Conservation (phyloP, 2,888 invertebrate species). For the Eurytoma adleriae region DNA sequence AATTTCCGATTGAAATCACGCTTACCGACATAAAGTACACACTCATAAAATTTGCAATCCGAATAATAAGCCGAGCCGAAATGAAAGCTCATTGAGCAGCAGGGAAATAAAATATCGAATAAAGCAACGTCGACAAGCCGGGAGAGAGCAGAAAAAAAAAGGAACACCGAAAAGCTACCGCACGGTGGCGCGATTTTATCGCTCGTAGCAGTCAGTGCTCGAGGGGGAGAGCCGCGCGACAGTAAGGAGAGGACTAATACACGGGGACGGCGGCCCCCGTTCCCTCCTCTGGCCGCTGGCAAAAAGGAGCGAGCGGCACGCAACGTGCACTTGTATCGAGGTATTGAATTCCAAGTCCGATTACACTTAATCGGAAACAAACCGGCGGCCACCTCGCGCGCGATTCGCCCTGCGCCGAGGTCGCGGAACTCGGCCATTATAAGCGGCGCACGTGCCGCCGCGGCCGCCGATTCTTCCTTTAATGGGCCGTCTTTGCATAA, state of each 20-base stretch:
- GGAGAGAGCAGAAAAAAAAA: neutral
- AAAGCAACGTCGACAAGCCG: neutral
- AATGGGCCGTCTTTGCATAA: conserved; percentile 1
- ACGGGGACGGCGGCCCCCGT: neutral
- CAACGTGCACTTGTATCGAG: conserved; percentile 44
- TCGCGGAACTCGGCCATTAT: conserved; percentile 24
- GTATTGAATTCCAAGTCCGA: conserved; percentile 62
- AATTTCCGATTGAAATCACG: too few relatives aligned
- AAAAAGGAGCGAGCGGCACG: conserved; percentile 42
- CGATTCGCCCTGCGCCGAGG: conserved; percentile 31
- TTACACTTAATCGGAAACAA: conserved; percentile 64
- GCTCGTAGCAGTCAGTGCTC: conserved; percentile 46
- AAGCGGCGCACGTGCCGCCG: neutral
- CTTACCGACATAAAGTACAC: too few relatives aligned
- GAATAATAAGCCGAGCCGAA: neutral
- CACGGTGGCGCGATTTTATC: conserved; percentile 56
- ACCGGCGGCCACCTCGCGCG: conserved; percentile 48
- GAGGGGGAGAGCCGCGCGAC: conserved; percentile 53
- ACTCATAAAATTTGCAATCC: neutral
- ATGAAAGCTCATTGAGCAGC: conserved; percentile 3
- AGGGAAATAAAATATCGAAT: neutral
- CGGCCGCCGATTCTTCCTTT: neutral
- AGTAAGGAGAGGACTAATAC: conserved; percentile 43
- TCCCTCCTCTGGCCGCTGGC: neutral
- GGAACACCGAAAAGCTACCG: conserved; percentile 2